Evolutionary conservation across 2,797 vertebrate genomes (phyloP).

Genomic region (Limnodromus scolopaceus): DNA sequence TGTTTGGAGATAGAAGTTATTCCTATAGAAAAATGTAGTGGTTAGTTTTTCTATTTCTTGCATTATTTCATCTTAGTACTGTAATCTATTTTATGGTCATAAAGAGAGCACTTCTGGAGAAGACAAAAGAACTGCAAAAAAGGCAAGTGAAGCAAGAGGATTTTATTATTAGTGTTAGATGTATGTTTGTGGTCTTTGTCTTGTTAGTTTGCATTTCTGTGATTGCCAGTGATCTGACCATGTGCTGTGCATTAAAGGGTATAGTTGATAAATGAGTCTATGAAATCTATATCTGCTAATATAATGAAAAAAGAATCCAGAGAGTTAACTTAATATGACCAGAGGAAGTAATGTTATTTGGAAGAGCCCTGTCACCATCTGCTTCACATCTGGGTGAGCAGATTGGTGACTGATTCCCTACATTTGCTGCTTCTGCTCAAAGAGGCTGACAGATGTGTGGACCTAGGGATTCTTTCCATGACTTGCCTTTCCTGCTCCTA

Average conservation of each 20-base stretch:
- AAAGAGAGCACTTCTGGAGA: not conserved
- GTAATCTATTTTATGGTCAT: not conserved
- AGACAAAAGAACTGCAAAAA: not conserved
- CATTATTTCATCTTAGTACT: no score
- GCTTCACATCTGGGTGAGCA: conserved; percentile 19
- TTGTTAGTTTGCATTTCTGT: not conserved
- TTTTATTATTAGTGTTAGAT: not conserved
- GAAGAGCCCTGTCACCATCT: not conserved
- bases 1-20: not conserved
- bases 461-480: not conserved
- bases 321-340: conserved; percentile 6
- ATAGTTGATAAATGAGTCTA: conserved; percentile 22
- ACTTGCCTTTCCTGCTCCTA: not conserved
- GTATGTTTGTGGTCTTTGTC: not conserved
- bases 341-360: not conserved
- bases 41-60: not conserved
- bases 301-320: not conserved
- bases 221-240: not conserved
- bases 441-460: conserved; percentile 20
- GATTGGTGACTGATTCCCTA: not conserved
- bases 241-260: conserved; percentile 12
- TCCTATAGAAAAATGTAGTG: not conserved
- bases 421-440: conserved; percentile 12
- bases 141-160: not conserved
- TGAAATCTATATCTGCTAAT: conserved; percentile 26